phyloP scores from a whole-genome alignment of 2,113 vertebrate genomes.

The Malurus alboscapulatus region DNA sequence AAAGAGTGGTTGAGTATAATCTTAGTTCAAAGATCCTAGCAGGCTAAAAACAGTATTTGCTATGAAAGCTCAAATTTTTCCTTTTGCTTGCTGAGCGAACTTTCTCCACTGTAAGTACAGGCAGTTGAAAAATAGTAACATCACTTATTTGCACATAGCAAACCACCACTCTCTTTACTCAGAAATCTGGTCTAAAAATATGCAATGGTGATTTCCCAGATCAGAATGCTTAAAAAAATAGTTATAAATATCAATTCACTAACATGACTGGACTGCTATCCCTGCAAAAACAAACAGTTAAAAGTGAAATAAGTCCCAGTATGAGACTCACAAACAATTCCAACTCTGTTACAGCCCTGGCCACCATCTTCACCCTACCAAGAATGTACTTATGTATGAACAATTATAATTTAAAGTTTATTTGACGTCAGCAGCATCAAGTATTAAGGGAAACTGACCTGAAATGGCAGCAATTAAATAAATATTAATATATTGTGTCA shows the following conservation, averaged over 20 bases:
- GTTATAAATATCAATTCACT: conserved; percentile 43
- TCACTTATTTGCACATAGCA: conserved; percentile 16
- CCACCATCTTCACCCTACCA: not conserved
- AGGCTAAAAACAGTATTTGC: conserved; percentile 50
- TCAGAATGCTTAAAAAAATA: conserved; percentile 9
- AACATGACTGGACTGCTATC: not conserved
- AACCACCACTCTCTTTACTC: conserved; percentile 41
- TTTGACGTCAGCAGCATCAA: not conserved
- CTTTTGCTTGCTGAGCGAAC: not conserved
- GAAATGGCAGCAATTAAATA: not conserved
- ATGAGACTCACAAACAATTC: conserved; percentile 3
- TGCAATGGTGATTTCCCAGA: not conserved
- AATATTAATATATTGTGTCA: not conserved
- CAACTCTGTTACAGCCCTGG: not conserved
- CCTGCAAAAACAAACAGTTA: conserved; percentile 44
- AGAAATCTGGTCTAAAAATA: conserved; percentile 65
- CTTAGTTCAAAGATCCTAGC: conserved; percentile 25
- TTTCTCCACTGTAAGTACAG: not conserved
- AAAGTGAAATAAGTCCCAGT: not conserved
- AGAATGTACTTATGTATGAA: not conserved
- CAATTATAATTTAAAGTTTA: not conserved
- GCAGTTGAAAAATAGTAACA: conserved; percentile 57
- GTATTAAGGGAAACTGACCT: not conserved
- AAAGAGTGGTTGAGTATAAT: conserved; percentile 26
- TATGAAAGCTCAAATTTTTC: conserved; percentile 28